Evolutionary conservation across 2,888 invertebrate genomes (phyloP), one percentile per base, ranked within the genome.

Genomic region (Lasioglossum oenotherae): DNA sequence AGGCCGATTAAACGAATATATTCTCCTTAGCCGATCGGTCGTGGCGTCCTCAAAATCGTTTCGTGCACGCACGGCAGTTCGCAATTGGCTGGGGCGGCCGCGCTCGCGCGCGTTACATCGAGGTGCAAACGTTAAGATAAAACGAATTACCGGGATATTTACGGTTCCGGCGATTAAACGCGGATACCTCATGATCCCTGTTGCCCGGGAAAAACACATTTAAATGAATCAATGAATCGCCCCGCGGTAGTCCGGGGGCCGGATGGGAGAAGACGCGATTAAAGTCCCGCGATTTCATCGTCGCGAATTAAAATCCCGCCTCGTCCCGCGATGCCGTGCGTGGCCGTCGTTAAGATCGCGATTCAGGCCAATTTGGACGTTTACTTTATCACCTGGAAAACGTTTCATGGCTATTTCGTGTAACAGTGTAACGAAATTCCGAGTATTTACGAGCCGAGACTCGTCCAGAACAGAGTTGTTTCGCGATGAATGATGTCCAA

Each of bases 1-100:
- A 91, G 89, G 87, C 84, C 92, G 93, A 94, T 94, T 93, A 90
- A 95, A 95, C 95, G 95, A 95, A 95, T 95, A 95, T 95, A 95
- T 95, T 95, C 86, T 46, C 64, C 53, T 67, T 78, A 49, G 60
- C 27, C 72, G 71, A 64, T 73, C 78, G 71, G 41, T 31, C 27
- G 38, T 49, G 35, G 57, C 49, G 67, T 80, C 57, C 83, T 78
- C 74, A 72, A 85, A 86, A 86, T 85, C 81, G 85, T 19, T 85
- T 78, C 53, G 38, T 75, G 75, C 86, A 86, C 85, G 86, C 85
- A 85, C 79, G 64, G 64, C 64, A 31, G 31, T 64, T 64, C 64
- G 64, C 64, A 64, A 31, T 64, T 31, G 64, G 64, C 31, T 19
- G 78, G 38, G 31, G n/a, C n/a, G 38, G 27, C 57, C 49, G 74